Evolutionary conservation across 2,797 vertebrate species (phyloP).

Genomic region (Tokudaia muenninki): DNA sequence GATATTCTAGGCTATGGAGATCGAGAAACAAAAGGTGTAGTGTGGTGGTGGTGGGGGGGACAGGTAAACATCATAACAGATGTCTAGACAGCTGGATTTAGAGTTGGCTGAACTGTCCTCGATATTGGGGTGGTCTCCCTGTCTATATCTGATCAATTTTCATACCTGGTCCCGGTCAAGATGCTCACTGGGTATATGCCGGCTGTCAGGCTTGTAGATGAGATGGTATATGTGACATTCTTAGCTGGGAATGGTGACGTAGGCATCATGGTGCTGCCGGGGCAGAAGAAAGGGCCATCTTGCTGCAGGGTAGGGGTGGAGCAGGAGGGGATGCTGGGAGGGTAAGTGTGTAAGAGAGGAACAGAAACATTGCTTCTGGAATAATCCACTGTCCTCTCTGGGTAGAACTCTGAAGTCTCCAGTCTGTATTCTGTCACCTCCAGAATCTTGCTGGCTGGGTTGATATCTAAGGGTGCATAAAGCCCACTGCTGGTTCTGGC

Average conservation of each 20-base stretch:
- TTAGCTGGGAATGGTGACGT: not conserved
- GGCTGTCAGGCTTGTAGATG: not conserved
- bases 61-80: too few species aligned
- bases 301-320: not conserved
- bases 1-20: not conserved
- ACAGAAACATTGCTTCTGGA: not conserved
- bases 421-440: too few species aligned
- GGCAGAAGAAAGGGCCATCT: not conserved
- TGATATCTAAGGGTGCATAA: not conserved
- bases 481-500: not conserved
- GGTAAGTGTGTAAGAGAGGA: not conserved
- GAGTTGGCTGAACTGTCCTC: too few species aligned
- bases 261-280: not conserved
- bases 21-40: not conserved
- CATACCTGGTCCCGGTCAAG: too few species aligned
- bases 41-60: rapidly evolving
- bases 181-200: not conserved
- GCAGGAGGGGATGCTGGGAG: not conserved
- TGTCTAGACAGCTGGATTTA: not conserved
- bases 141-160: not conserved
- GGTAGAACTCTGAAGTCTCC: not conserved
- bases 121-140: not conserved
- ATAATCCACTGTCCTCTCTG: too few species aligned
- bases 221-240: too few species aligned
- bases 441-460: too few species aligned